Conservation (phyloP, 2,797 vertebrate species). For the Pangasius macronema region DNA sequence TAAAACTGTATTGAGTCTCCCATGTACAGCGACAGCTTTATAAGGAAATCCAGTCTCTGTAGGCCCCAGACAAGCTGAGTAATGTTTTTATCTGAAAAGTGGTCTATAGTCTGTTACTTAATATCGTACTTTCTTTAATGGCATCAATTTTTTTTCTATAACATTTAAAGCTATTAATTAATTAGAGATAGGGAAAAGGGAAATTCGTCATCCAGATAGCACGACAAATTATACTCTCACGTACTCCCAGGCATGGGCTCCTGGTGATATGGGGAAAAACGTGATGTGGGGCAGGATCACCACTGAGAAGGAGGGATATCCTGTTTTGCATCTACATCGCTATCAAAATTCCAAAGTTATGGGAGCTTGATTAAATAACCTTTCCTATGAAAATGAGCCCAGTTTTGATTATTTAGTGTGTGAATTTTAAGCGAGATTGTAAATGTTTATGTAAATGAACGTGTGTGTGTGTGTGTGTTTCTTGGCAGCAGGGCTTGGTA, state of each 20-base stretch:
- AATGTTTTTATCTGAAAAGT: background rate
- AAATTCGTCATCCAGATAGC: background rate
- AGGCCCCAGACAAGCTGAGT: background rate
- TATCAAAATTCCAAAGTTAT: background rate
- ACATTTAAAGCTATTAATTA: background rate
- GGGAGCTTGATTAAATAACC: too few species aligned
- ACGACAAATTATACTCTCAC: background rate
- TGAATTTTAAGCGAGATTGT: background rate
- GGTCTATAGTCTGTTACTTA: background rate
- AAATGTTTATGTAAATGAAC: constrained; percentile 5
- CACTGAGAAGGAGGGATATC: background rate
- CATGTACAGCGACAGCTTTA: background rate
- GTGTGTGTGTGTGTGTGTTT: background rate
- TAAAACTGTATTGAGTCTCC: background rate
- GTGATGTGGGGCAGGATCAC: background rate
- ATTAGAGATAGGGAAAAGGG: background rate
- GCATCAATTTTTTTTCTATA: background rate
- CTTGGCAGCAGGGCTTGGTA: constrained; percentile 40
- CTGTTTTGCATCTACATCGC: background rate
- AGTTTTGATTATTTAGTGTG: background rate
- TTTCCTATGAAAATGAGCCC: background rate
- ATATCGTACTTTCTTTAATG: background rate
- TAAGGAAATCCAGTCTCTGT: background rate
- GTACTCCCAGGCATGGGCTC: background rate
- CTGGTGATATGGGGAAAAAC: background rate